Evolutionary conservation across 2,113 vertebrate genomes (phyloP).

Genomic region (Raja brachyura): DNA sequence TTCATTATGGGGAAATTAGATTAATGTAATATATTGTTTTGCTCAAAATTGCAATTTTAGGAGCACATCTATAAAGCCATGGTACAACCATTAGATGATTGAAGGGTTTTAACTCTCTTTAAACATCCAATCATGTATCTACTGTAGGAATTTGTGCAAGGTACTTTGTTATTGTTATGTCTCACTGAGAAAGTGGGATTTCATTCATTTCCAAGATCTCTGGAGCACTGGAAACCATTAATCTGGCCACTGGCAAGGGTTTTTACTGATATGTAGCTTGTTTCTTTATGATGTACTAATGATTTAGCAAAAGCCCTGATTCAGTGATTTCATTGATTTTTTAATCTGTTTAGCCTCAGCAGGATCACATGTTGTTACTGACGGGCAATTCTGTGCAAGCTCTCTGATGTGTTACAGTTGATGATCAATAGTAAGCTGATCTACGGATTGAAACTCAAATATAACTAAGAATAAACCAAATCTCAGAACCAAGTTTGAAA

Average conservation of each 20-base stretch:
- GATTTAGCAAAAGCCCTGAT: constrained; percentile 28
- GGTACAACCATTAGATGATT: not conserved
- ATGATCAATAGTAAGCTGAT: constrained; percentile 8
- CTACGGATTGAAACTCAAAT: constrained; percentile 20
- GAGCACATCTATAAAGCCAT: too few relatives aligned
- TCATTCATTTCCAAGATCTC: not conserved
- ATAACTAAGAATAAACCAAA: not conserved
- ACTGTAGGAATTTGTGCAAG: not conserved
- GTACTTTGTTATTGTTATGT: not conserved
- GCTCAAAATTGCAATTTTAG: too few relatives aligned
- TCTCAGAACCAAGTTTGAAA: not conserved
- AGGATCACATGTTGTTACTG: not conserved
- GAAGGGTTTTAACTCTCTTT: not conserved
- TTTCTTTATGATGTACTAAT: not conserved
- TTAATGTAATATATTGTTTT: too few relatives aligned
- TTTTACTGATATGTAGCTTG: constrained; percentile 21
- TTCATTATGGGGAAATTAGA: too few relatives aligned
- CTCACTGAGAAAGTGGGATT: not conserved
- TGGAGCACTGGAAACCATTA: not conserved
- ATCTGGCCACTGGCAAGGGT: not conserved
- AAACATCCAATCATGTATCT: not conserved
- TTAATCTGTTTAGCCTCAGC: constrained; percentile 23
- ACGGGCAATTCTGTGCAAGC: not conserved
- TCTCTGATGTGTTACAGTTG: not conserved
- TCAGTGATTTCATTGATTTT: constrained; percentile 30